Conservation (phyloP, 2,888 invertebrate species). For the Drosophila ezoana region DNA sequence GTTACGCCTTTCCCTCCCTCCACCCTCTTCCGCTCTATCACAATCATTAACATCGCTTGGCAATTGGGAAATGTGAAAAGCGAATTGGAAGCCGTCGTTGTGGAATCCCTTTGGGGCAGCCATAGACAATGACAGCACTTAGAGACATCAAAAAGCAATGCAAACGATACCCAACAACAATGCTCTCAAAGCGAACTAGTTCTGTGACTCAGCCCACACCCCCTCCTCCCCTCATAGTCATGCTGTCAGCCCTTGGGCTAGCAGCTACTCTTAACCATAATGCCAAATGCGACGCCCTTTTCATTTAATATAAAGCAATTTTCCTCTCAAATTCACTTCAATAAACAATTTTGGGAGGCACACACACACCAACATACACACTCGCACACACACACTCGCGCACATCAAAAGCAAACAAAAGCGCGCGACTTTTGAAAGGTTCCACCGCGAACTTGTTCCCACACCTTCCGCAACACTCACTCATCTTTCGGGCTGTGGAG, state of each 20-base stretch:
- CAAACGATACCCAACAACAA: constrained; percentile 32
- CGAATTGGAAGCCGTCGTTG: constrained; percentile 11
- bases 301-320: constrained; percentile 78
- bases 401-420: constrained; percentile 58
- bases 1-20: background rate
- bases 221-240: no score
- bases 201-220: constrained; percentile 8
- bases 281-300: constrained; percentile 60
- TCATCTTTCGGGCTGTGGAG: background rate
- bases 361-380: constrained; percentile 9
- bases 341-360: constrained; percentile 67
- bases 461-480: constrained; percentile 5
- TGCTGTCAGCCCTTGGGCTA: background rate
- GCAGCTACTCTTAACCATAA: constrained; percentile 36
- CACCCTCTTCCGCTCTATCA: background rate
- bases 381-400: constrained; percentile 1
- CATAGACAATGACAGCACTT: constrained; percentile 70
- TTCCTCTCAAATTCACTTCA: constrained; percentile 78
- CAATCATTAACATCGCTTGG: constrained; percentile 33
- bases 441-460: constrained; percentile 26
- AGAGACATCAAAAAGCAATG: constrained; percentile 67
- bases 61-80: constrained; percentile 26
- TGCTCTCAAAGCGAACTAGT: constrained; percentile 39
- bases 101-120: constrained; percentile 56
- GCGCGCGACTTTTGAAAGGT: constrained; percentile 54